phyloP scores from a whole-genome alignment of 2,113 vertebrate genomes.

The Sinocyclocheilus rhinocerous region DNA sequence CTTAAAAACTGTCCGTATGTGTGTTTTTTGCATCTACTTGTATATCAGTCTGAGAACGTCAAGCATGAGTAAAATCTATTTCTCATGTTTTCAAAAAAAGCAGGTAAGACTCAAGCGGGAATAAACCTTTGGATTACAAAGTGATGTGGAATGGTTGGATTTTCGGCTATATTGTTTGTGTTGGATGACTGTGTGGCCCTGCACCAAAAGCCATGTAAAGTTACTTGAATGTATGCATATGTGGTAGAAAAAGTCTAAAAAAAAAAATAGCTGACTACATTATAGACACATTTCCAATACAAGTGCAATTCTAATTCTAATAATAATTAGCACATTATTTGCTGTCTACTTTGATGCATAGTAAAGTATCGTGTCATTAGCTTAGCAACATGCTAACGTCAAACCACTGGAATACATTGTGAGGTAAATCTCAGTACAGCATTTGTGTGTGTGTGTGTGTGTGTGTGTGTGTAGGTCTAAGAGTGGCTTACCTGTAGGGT shows the following conservation, averaged over 20 bases:
- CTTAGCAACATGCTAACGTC: not conserved
- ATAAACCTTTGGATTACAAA: constrained; percentile 35
- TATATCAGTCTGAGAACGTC: not conserved
- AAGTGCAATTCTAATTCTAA: not conserved
- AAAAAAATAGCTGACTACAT: not conserved
- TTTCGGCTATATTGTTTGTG: constrained; percentile 26
- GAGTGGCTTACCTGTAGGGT: constrained; percentile 89
- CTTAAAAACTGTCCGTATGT: constrained; percentile 33
- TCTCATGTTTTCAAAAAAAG: constrained; percentile 23
- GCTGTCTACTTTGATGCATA: not conserved
- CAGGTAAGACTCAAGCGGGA: constrained; percentile 17
- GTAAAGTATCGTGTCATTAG: not conserved
- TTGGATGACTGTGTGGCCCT: constrained; percentile 22
- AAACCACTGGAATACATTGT: not conserved
- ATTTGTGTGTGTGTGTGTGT: constrained; percentile 21
- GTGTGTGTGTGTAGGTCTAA: not conserved
- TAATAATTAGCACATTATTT: not conserved
- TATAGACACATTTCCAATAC: not conserved
- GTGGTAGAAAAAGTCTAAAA: not conserved
- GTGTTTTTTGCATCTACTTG: constrained; percentile 35
- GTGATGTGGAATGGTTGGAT: constrained; percentile 27
- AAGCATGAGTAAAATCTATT: constrained; percentile 40
- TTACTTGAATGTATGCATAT: constrained; percentile 39
- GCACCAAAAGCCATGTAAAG: constrained; percentile 5
- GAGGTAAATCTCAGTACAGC: not conserved